Percentiles rank a stretch among this genome's conserved stretches.
phyloP scores from a whole-genome alignment of 2,888 invertebrate genomes.

The Tetanocera ferruginea region DNA sequence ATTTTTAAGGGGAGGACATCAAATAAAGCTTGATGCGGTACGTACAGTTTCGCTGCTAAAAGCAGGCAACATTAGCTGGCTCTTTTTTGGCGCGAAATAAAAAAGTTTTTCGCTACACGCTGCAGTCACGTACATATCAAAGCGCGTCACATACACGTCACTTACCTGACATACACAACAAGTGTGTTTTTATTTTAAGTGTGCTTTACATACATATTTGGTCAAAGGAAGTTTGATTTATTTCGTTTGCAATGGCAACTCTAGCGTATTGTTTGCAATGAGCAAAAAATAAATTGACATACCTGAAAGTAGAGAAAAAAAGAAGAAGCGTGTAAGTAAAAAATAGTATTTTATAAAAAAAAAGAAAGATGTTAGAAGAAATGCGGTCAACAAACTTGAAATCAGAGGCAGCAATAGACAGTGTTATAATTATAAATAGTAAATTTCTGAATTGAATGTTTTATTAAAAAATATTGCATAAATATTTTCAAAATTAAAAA shows the following conservation, averaged over 20 bases:
- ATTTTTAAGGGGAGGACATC: too few species aligned
- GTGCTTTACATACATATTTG: background rate
- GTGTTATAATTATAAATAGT: background rate
- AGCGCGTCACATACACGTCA: too few species aligned
- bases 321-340: background rate
- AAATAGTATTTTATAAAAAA: background rate
- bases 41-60: too few species aligned
- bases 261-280: background rate
- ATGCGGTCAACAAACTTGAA: background rate
- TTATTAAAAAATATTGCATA: too few species aligned
- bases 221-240: background rate
- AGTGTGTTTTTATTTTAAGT: too few species aligned
- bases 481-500: too few species aligned
- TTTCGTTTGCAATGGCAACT: background rate
- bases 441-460: background rate
- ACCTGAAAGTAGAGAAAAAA: conserved; percentile 18
- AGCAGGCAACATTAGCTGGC: too few species aligned
- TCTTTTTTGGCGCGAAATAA: too few species aligned
- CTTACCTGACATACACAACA: too few species aligned
- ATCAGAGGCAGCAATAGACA: background rate
- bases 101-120: too few species aligned
- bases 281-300: conserved; percentile 1
- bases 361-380: background rate
- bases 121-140: too few species aligned
- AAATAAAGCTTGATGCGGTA: too few species aligned